These are phyloP conservation scores for Hypomecis atomaria DNA, from an alignment of 2,888 invertebrate genomes.

Conservation along the genomic window DNA sequence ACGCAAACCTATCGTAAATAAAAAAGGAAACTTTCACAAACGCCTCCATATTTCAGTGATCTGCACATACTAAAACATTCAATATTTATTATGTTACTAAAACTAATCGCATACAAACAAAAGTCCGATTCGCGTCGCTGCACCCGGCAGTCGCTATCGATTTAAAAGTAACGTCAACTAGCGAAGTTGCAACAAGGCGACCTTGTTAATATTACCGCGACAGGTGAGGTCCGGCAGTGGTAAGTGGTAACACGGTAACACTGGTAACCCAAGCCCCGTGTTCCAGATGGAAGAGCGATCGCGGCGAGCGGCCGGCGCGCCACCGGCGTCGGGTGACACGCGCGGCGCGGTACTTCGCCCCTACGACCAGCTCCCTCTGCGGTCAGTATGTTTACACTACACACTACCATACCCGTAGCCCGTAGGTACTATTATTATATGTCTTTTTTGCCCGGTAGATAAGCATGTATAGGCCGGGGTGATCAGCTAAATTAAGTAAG, in stretches of 20 bases:
- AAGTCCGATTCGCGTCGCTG: background rate
- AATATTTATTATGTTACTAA: too few species aligned
- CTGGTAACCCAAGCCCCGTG: conserved; percentile 63
- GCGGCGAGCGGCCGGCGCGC: conserved; percentile 71
- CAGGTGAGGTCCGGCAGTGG: conserved; percentile 6
- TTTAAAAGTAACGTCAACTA: background rate
- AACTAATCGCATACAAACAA: background rate
- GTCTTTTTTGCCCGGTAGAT: too few species aligned
- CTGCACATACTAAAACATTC: too few species aligned
- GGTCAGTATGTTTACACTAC: conserved; percentile 60
- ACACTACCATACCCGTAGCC: background rate
- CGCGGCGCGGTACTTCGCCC: conserved; percentile 65
- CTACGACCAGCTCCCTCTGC: conserved; percentile 61
- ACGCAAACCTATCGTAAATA: too few species aligned
- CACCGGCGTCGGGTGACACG: conserved; percentile 74
- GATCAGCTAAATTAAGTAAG: too few species aligned
- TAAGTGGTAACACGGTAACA: background rate
- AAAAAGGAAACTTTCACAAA: too few species aligned
- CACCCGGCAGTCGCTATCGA: background rate
- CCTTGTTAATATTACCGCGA: conserved; percentile 34
- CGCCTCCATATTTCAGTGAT: too few species aligned
- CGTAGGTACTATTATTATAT: too few species aligned
- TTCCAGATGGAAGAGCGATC: conserved; percentile 79
- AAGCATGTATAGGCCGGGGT: too few species aligned
- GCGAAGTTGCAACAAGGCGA: conserved; percentile 32